Evolutionary conservation across 2,797 vertebrate genomes (phyloP).

Genomic region (Anguilla pacifica): DNA sequence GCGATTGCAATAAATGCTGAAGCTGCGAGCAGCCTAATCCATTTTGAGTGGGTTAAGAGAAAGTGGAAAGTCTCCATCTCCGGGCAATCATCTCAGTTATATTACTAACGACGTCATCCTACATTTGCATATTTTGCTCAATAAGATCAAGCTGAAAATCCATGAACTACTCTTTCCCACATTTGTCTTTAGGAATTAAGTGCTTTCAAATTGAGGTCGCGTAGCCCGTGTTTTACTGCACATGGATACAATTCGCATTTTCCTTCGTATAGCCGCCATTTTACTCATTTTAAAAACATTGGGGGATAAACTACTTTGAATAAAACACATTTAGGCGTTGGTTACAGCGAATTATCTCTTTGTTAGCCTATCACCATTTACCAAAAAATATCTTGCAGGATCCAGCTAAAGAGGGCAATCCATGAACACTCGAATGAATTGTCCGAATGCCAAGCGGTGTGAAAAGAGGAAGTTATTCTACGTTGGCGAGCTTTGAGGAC

Average conservation of each 20-base stretch:
- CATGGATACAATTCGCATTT: conserved; percentile 11
- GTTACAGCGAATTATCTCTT: conserved; percentile 34
- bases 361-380: conserved; percentile 50
- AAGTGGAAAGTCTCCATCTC: not conserved
- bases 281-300: conserved; percentile 8
- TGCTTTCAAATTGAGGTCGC: not conserved
- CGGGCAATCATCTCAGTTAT: conserved; percentile 1
- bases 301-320: not conserved
- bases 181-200: not conserved
- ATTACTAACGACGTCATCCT: not conserved
- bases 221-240: not conserved
- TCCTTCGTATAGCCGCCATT: conserved; percentile 17
- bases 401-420: conserved; percentile 60
- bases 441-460: conserved; percentile 81
- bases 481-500: conserved; percentile 77
- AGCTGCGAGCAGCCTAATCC: not conserved
- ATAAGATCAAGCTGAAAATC: conserved; percentile 3
- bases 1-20: not conserved
- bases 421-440: conserved; percentile 75
- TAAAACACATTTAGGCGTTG: conserved; percentile 26
- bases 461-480: conserved; percentile 82
- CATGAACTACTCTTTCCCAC: not conserved
- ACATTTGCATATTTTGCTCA: conserved; percentile 16
- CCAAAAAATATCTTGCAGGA: conserved; percentile 46
- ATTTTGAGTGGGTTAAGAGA: not conserved